phyloP scores from a whole-genome alignment of 2,888 invertebrate genomes.

The Scaptomyza polygonia region DNA sequence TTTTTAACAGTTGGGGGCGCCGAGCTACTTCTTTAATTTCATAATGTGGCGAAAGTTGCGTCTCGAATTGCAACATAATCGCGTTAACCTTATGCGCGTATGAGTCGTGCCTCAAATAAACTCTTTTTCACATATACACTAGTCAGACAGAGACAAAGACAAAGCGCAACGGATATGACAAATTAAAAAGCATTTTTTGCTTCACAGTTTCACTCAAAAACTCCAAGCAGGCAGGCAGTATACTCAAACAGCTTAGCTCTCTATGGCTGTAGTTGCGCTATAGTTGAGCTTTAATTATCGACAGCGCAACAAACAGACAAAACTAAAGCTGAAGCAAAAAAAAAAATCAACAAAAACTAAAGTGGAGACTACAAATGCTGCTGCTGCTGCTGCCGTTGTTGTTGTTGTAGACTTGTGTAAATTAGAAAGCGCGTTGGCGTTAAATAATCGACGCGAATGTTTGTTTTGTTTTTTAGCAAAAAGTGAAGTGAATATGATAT shows the following conservation, averaged over 20 bases:
- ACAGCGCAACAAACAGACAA: slow-evolving; percentile 36
- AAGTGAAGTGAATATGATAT: slow-evolving; percentile 29
- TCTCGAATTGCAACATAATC: slow-evolving; percentile 59
- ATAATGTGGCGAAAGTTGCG: slow-evolving; percentile 76
- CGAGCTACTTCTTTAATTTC: slow-evolving; percentile 62
- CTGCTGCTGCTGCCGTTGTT: slow-evolving; percentile 29
- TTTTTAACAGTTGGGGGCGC: slow-evolving; percentile 33
- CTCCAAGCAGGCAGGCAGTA: slow-evolving; percentile 25
- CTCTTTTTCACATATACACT: slow-evolving; percentile 9
- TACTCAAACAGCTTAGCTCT: slow-evolving; percentile 19
- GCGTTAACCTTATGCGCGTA: slow-evolving; percentile 14
- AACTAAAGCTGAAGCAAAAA: slow-evolving; percentile 15
- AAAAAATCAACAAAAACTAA: slow-evolving; percentile 19
- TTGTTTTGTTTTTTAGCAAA: slow-evolving; percentile 12
- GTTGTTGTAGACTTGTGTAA: slow-evolving; percentile 52
- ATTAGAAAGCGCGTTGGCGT: slow-evolving; percentile 68
- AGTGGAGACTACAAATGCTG: slow-evolving; percentile 26
- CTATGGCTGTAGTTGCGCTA: slow-evolving; percentile 5
- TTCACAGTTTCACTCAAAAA: slow-evolving; percentile 42
- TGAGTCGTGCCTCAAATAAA: slow-evolving; percentile 14
- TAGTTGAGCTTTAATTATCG: slow-evolving; percentile 60
- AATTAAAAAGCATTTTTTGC: slow-evolving; percentile 63
- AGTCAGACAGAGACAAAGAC: slow-evolving; percentile 13
- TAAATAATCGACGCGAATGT: slow-evolving; percentile 38
- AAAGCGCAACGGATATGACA: slow-evolving; percentile 67